These are phyloP conservation scores for Pasiphila rectangulata DNA, from an alignment of 2,888 invertebrate genomes.

Conservation along the genomic window DNA sequence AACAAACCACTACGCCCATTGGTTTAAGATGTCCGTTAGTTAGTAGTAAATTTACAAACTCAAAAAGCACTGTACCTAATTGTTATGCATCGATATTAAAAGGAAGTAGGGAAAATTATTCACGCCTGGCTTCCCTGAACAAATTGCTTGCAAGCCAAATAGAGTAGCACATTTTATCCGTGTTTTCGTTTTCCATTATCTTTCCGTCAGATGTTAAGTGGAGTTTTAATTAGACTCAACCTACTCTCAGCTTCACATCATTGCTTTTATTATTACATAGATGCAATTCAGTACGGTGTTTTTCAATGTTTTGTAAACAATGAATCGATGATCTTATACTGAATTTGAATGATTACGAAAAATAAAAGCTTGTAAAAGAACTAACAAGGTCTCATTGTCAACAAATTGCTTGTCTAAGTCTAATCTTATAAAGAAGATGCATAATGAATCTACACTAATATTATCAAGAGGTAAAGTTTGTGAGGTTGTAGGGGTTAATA, in stretches of 20 bases:
- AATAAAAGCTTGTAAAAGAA: not conserved
- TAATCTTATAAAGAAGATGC: no score
- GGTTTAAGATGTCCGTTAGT: no score
- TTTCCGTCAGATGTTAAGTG: constrained; percentile 9
- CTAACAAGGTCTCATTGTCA: no score
- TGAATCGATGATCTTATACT: no score
- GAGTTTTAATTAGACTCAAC: constrained; percentile 23
- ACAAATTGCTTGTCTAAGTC: no score
- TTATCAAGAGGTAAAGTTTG: no score
- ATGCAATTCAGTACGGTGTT: not conserved
- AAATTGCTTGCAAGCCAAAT: constrained; percentile 14
- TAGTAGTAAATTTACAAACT: no score
- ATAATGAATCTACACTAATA: no score
- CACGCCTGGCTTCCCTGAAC: constrained; percentile 6
- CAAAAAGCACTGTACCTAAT: no score
- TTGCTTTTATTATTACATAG: constrained; percentile 1
- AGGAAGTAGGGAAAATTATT: not conserved
- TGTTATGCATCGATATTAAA: no score
- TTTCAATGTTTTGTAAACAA: not conserved
- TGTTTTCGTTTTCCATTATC: constrained; percentile 23
- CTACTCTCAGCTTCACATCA: constrained; percentile 15
- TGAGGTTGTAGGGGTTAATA: no score
- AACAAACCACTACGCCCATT: no score
- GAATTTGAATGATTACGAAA: not conserved
- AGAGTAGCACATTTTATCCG: constrained; percentile 14